These are phyloP conservation scores for Alexandromys oeconomus DNA, from an alignment of 2,797 vertebrate genomes.

Conservation along the genomic window DNA sequence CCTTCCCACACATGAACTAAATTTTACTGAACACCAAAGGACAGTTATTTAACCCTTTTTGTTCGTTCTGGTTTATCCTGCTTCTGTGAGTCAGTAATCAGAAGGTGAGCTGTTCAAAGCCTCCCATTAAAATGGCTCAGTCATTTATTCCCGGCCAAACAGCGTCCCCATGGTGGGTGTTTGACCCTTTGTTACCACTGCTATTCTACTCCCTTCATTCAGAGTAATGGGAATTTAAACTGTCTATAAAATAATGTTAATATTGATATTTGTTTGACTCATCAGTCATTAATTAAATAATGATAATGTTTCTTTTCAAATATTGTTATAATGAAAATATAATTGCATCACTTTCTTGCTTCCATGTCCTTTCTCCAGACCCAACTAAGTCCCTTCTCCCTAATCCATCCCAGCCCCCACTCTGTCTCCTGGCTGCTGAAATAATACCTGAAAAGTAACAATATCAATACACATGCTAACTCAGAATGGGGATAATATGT, in stretches of 20 bases:
- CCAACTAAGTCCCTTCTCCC: not conserved
- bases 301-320: not conserved
- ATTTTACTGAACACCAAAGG: constrained; percentile 49
- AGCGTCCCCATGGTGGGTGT: not conserved
- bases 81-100: constrained; percentile 32
- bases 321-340: not conserved
- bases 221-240: not conserved
- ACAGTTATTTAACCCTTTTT: not conserved
- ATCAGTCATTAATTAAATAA: constrained; percentile 24
- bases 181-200: not conserved
- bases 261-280: constrained; percentile 1
- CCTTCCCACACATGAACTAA: not conserved
- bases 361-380: not conserved
- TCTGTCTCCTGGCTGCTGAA: not conserved
- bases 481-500: not conserved
- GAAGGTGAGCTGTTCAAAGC: not conserved
- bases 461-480: not conserved
- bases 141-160: not conserved
- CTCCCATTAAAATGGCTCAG: not conserved
- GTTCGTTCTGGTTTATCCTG: not conserved
- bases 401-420: not conserved
- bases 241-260: not conserved
- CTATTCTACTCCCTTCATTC: not conserved
- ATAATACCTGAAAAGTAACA: not conserved
- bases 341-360: not conserved